Base-by-base conservation (phyloP, 2,113 vertebrate genomes). In the Pollachius pollachius region DNA sequence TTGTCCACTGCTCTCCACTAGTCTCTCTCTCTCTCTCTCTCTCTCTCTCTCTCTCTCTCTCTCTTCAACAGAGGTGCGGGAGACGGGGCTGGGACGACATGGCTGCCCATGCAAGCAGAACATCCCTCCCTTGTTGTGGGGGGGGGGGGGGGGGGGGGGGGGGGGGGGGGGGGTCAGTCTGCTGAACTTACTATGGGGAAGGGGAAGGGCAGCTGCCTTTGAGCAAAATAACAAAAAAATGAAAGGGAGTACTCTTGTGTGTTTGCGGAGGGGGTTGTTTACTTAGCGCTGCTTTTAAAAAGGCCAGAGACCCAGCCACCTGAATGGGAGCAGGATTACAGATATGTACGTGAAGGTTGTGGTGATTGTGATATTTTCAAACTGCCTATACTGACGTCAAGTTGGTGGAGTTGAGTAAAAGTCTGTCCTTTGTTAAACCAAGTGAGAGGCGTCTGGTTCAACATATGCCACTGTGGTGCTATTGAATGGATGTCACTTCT, bases 51-150 rank as follows among this genome's bases (percentile, higher is more conserved):
- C 37, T 41, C 37, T 41, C 41, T 48, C 41, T 48, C 41, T 74
- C 86, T 70, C 86, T 91, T 90, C 86, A 91, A 89, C 89, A 82
- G 84, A 79, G 89, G 88, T 48, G 81, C 80, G 82, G 73, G 90
- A 93, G 88, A 89, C 85, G 88, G 86, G 85, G 89, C 88, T 87
- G 86, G 68, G 79, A 84, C 84, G 83, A 89, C 84, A 87, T 82
- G 83, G 91, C 90, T 85, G 88, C 89, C 92, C 91, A 91, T 87
- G 93, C 91, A 92, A 91, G 91, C 92, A 93, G 91, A 94, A 93
- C 88, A 91, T 92, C 92, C 92, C 88, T 94, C 92, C 93, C 93
- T 93, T 94, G 94, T 93, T 94, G 92, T 92, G 94, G 94, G 91
- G 80, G 89, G 93, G 93, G 84, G 8, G 41, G 41, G 8, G 12